Conservation (phyloP, 2,888 invertebrate genomes). For the Nycteola revayana region DNA sequence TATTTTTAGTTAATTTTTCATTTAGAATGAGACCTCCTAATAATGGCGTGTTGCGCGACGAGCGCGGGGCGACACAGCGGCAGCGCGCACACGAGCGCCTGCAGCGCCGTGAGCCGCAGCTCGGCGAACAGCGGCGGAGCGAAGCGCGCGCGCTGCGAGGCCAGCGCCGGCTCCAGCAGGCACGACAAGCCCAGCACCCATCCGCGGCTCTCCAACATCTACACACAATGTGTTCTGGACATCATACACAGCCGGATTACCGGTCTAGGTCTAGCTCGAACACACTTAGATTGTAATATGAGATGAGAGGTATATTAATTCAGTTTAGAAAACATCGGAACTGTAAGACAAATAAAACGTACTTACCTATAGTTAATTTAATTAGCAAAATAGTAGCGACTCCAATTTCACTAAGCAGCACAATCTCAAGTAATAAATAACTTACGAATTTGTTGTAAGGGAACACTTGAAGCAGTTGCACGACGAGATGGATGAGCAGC, state of each 20-base stretch:
- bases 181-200: constrained; percentile 66
- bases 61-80: constrained; percentile 36
- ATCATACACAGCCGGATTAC: no score
- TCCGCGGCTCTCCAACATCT: constrained; percentile 51
- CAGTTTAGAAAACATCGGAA: no score
- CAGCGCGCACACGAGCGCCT: constrained; percentile 54
- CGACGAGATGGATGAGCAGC: constrained; percentile 50
- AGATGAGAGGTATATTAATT: no score
- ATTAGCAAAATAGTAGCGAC: no score
- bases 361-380: no score
- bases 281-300: no score
- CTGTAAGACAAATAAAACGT: no score
- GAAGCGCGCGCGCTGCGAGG: constrained; percentile 51
- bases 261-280: no score
- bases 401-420: no score
- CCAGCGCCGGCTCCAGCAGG: constrained; percentile 59
- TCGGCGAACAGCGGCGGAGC: constrained; percentile 55
- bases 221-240: no score
- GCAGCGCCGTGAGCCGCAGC: constrained; percentile 53
- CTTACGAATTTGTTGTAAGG: constrained; percentile 58
- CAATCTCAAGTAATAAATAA: no score
- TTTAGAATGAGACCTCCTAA: constrained; percentile 61
- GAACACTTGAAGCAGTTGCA: constrained; percentile 51
- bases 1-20: no score
- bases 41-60: constrained; percentile 47